Percentiles rank a stretch among this genome's conserved stretches.
These are phyloP conservation scores for Tarsius wallacei DNA, from an alignment of 2,797 vertebrate species.

Conservation along the genomic window DNA sequence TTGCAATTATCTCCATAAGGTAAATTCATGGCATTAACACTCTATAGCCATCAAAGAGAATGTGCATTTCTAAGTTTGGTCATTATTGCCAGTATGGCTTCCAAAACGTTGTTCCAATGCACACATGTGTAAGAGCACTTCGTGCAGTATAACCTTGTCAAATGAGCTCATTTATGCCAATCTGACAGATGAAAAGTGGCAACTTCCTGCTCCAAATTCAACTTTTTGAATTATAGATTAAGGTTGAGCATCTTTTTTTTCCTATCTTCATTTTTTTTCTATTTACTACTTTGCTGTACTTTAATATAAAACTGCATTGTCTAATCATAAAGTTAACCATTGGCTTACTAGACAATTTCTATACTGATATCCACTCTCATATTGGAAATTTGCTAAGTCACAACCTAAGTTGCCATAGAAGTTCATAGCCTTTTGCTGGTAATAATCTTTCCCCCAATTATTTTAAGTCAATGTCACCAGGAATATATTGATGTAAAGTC, in stretches of 20 bases:
- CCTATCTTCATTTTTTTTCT: neutral
- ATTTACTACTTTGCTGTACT: neutral
- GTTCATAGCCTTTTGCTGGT: neutral
- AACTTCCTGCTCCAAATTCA: neutral
- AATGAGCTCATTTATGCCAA: neutral
- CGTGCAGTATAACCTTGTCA: neutral
- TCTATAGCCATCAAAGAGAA: neutral
- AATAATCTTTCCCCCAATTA: constrained; percentile 22
- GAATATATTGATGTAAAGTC: neutral
- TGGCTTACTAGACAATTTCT: neutral
- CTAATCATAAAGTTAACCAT: neutral
- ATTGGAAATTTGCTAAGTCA: neutral
- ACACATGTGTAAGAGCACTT: neutral
- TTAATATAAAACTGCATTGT: neutral
- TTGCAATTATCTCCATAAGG: neutral
- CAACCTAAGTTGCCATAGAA: neutral
- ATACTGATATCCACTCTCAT: neutral
- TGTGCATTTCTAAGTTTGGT: neutral
- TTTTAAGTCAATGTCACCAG: neutral
- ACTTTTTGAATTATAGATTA: neutral
- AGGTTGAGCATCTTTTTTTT: neutral
- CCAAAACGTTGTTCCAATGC: neutral
- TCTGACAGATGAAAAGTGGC: neutral
- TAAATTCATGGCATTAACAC: neutral
- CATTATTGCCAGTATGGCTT: neutral